Percentiles rank a stretch among this genome's conserved stretches.
Evolutionary conservation across 1,140 invertebrate genomes (phyloP).

Genomic region (Drosophila lacteicornis): DNA sequence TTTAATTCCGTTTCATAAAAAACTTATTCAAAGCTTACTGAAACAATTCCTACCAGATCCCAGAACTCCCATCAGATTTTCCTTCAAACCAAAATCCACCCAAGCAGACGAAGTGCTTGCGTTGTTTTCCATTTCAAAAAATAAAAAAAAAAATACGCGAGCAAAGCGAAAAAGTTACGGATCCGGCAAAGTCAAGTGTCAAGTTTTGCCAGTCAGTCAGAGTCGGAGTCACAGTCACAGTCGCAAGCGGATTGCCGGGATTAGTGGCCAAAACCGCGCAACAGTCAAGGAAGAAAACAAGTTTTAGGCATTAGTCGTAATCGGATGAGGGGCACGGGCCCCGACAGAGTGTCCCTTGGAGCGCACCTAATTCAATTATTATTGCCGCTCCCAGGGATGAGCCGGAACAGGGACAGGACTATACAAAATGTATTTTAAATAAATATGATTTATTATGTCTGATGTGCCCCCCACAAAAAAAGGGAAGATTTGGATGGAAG

Average conservation of each 20-base stretch:
- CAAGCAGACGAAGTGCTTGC: slow-evolving; percentile 7
- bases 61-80: slow-evolving; percentile 3
- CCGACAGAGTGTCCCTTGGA: slow-evolving; percentile 26
- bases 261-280: slow-evolving; percentile 43
- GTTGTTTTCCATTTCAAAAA: slow-evolving; percentile 1
- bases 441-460: slow-evolving; percentile 83
- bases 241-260: slow-evolving; percentile 30
- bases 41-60: neutral
- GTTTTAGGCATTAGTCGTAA: slow-evolving; percentile 52
- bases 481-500: slow-evolving; percentile 1
- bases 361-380: slow-evolving; percentile 74
- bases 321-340: slow-evolving; percentile 30
- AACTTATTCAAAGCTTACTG: neutral
- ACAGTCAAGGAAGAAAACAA: slow-evolving; percentile 46
- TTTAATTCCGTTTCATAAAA: neutral
- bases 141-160: neutral
- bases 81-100: neutral
- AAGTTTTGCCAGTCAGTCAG: slow-evolving; percentile 39
- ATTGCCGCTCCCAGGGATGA: slow-evolving; percentile 38
- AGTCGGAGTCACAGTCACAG: slow-evolving; percentile 8
- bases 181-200: slow-evolving; percentile 36
- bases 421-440: slow-evolving; percentile 73
- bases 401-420: neutral
- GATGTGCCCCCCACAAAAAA: slow-evolving; percentile 40
- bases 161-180: slow-evolving; percentile 26